phyloP scores from a whole-genome alignment of 2,113 vertebrate genomes.

The Myotis yumanensis region DNA sequence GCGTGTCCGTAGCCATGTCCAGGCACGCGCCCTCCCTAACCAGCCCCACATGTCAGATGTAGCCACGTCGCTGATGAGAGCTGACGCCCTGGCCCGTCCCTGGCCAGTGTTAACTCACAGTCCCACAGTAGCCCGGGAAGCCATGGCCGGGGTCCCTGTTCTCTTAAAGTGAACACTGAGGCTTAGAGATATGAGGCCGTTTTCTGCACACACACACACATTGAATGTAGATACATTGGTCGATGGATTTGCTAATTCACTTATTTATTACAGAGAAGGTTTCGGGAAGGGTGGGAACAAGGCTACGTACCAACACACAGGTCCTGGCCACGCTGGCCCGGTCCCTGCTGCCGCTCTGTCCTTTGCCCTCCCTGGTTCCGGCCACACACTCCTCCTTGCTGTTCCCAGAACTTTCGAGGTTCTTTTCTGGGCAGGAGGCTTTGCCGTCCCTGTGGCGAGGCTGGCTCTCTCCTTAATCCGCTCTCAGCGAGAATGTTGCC shows the following conservation, averaged over 20 bases:
- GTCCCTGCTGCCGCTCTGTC: rapidly evolving
- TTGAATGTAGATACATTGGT: rapidly evolving
- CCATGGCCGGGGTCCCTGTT: not conserved
- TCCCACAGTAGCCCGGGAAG: rapidly evolving
- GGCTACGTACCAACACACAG: rapidly evolving
- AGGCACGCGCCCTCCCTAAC: not conserved
- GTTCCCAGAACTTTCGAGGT: rapidly evolving
- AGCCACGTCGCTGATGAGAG: rapidly evolving
- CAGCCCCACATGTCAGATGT: not conserved
- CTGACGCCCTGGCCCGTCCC: rapidly evolving
- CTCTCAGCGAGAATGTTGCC: not conserved
- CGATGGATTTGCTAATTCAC: not conserved
- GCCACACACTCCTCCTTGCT: rapidly evolving
- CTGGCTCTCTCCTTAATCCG: rapidly evolving
- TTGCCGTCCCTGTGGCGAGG: rapidly evolving
- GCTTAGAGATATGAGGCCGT: rapidly evolving
- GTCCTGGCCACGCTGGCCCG: rapidly evolving
- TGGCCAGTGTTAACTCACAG: rapidly evolving
- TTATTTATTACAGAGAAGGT: not conserved
- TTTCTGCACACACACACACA: not conserved
- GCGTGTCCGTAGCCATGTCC: not conserved
- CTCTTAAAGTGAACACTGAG: rapidly evolving
- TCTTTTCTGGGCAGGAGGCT: not conserved
- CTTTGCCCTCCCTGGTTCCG: not conserved
- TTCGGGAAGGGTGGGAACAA: not conserved